phyloP scores from a whole-genome alignment of 2,113 vertebrate genomes.

The Cromileptes altivelis region DNA sequence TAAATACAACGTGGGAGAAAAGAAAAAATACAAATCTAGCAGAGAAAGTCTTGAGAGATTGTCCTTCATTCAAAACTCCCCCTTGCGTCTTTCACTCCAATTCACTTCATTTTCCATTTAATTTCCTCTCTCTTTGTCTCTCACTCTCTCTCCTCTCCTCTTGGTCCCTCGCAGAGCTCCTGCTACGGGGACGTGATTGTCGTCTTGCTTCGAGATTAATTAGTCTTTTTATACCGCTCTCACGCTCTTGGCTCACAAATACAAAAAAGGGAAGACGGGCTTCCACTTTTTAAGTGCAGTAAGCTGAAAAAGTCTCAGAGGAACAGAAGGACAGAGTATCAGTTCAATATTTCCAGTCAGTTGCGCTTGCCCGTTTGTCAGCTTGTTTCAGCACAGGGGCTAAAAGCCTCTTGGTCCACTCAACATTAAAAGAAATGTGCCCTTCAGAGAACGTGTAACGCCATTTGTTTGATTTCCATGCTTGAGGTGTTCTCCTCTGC shows the following conservation, averaged over 20 bases:
- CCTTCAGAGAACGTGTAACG: constrained; percentile 50
- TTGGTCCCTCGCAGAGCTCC: constrained; percentile 57
- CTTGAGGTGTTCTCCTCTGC: constrained; percentile 64
- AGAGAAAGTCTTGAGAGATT: constrained; percentile 75
- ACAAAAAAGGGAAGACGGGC: constrained; percentile 70
- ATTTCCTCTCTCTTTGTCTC: constrained; percentile 67
- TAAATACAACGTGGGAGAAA: constrained; percentile 53
- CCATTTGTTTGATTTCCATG: constrained; percentile 63
- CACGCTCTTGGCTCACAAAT: constrained; percentile 76
- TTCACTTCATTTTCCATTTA: constrained; percentile 65
- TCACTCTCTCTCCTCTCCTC: constrained; percentile 55
- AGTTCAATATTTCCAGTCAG: constrained; percentile 59
- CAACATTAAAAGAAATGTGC: constrained; percentile 56
- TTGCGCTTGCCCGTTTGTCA: constrained; percentile 38
- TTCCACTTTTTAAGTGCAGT: constrained; percentile 81
- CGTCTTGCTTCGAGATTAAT: constrained; percentile 80
- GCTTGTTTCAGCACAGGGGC: constrained; percentile 37
- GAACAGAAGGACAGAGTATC: constrained; percentile 48
- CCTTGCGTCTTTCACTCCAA: constrained; percentile 50
- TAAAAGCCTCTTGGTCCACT: constrained; percentile 57
- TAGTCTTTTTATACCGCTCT: constrained; percentile 68
- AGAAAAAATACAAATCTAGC: constrained; percentile 65
- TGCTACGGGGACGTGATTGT: constrained; percentile 84
- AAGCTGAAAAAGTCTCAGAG: constrained; percentile 66
- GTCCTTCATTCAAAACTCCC: constrained; percentile 73